Conservation (phyloP, 2,113 vertebrate species). For the Miniopterus natalensis region DNA sequence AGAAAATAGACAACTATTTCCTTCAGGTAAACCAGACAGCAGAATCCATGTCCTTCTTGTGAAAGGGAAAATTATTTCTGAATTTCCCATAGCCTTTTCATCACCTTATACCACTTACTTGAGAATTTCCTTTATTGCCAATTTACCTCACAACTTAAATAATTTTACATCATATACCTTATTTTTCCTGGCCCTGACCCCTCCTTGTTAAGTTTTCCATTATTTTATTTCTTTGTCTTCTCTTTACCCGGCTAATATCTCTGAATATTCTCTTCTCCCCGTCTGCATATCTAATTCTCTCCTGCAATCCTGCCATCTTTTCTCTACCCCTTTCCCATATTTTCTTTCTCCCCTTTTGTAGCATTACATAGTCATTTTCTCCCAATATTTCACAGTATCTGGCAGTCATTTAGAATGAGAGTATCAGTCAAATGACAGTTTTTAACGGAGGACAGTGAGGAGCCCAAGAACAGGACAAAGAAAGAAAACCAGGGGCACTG, state of each 20-base stretch:
- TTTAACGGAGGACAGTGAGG: background rate
- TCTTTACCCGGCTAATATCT: background rate
- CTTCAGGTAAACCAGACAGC: background rate
- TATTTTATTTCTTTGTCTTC: background rate
- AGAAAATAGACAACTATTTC: background rate
- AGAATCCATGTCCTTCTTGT: background rate
- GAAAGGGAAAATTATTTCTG: background rate
- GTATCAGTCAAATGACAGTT: background rate
- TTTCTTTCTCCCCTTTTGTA: background rate
- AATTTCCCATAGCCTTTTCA: background rate
- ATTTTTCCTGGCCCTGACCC: background rate
- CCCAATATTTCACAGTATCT: background rate
- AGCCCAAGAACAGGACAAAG: background rate
- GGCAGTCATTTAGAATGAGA: background rate
- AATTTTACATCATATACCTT: background rate
- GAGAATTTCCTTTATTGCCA: background rate
- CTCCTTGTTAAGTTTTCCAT: background rate
- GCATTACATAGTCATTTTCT: background rate
- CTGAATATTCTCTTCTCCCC: background rate
- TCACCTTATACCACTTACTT: background rate
- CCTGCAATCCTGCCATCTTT: background rate
- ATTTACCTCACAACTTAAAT: background rate
- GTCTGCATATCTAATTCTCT: background rate
- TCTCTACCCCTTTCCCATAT: background rate
- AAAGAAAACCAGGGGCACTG: fast-evolving